Evolutionary conservation across 2,888 invertebrate species (phyloP).

Genomic region (Ophonus ardosiacus): DNA sequence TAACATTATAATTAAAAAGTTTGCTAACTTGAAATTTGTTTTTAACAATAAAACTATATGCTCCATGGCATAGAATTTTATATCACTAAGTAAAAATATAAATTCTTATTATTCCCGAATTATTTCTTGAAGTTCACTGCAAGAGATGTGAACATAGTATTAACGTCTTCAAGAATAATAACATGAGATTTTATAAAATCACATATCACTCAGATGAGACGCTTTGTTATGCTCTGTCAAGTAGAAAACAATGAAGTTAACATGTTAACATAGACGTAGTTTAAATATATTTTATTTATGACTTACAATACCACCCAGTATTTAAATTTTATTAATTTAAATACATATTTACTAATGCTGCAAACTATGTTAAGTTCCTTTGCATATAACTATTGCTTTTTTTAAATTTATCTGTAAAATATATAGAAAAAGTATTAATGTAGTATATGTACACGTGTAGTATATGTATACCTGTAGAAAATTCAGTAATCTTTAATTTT

Average conservation of each 20-base stretch:
- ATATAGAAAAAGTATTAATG: no score
- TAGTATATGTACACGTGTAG: no score
- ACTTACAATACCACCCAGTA: no score
- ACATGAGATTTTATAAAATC: slow-evolving; percentile 49
- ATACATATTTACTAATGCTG: no score
- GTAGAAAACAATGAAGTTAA: slow-evolving; percentile 46
- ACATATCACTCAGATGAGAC: slow-evolving; percentile 20
- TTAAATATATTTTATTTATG: no score
- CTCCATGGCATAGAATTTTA: neutral
- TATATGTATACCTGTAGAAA: no score
- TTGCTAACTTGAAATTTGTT: slow-evolving; percentile 1
- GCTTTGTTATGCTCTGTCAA: slow-evolving; percentile 46
- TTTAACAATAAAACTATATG: neutral
- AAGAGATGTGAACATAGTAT: neutral
- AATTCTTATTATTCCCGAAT: neutral
- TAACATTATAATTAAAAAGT: slow-evolving; percentile 18
- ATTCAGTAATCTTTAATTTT: no score
- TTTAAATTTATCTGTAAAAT: no score
- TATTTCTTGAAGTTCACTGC: slow-evolving; percentile 5
- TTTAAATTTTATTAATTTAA: no score
- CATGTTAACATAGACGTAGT: slow-evolving; percentile 18
- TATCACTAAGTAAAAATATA: neutral
- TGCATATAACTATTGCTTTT: no score
- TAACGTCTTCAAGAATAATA: slow-evolving; percentile 33
- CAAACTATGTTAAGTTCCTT: no score